Base-by-base conservation (phyloP, 2,888 invertebrate genomes). In the Eutolmus rufibarbis region DNA sequence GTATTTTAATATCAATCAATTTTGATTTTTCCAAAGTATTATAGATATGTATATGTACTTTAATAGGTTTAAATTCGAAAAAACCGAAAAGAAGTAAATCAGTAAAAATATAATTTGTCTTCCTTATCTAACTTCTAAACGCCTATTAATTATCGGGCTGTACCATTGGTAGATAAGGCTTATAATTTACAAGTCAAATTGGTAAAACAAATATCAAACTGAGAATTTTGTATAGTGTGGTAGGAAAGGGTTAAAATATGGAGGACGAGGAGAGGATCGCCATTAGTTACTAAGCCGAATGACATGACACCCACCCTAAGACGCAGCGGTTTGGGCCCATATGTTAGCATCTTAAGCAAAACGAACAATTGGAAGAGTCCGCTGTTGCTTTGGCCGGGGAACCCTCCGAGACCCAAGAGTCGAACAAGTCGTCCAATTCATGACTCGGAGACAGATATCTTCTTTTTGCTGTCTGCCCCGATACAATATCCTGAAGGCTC, bases 371-470 rank as follows among this genome's bases (percentile, higher is more conserved):
- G 23, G 12, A 66, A 4, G 9, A 66, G 66, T 66, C 23, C 23
- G 19, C 66, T 66, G 66, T 66, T 66, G 66, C 66, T 66, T 23
- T 66, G 28, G 28, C 28, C 66, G 19, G 66, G 5, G 66, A 28
- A 66, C 19, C 66, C 66, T 28, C 4, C 28, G 66, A 66, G 51
- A 51, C 51, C 19, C 66, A 86, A 86, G 74, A 76, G 66, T 40
- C 46, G 74, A 86, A 76, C 86, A 86, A 86, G 86, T 86, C 37
- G 76, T 86, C 74, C 76, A 74, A 76, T 86, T 85, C 86, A 76
- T 86, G 86, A 86, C 76, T 74, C 51, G 23, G 51, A 86, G 76
- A 86, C 86, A 86, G 86, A 76, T 76, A 76, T 86, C 76, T 28
- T 86, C 43, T 46, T 74, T 86, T 86, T 86, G 28, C 82, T 66